A percentile compares a stretch with the other conserved stretches of the same genome.
Conservation (phyloP, 2,113 vertebrate genomes). For the Chaetura pelagica region DNA sequence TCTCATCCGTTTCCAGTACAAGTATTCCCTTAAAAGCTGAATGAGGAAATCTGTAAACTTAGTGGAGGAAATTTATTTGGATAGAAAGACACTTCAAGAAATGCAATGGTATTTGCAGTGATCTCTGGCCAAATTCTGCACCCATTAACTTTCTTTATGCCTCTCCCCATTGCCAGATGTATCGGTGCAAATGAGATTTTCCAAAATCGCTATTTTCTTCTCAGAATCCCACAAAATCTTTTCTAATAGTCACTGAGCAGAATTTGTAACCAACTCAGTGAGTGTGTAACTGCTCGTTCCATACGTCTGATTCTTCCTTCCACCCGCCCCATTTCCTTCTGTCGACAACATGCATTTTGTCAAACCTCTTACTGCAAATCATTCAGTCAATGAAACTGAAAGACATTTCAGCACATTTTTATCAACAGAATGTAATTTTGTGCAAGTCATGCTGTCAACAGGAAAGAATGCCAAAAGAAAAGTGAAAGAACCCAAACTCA, state of each 20-base stretch:
- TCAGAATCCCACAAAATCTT: background rate
- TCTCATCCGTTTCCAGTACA: conserved; percentile 51
- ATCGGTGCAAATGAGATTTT: conserved; percentile 26
- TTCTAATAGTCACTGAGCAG: background rate
- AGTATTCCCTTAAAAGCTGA: conserved; percentile 62
- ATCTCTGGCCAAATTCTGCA: conserved; percentile 44
- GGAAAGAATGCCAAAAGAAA: conserved; percentile 20
- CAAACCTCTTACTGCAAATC: conserved; percentile 55
- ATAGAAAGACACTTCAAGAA: conserved; percentile 51
- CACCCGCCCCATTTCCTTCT: background rate
- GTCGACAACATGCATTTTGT: conserved; percentile 60
- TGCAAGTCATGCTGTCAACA: conserved; percentile 50
- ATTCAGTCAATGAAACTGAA: conserved; percentile 53
- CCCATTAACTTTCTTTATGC: conserved; percentile 43
- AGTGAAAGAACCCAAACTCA: conserved; percentile 29
- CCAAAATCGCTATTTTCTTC: conserved; percentile 45
- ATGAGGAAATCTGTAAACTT: conserved; percentile 50
- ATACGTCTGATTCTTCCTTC: conserved; percentile 5
- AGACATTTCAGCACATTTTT: conserved; percentile 52
- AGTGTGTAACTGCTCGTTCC: background rate
- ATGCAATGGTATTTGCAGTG: conserved; percentile 3
- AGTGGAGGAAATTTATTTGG: conserved; percentile 57
- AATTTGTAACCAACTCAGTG: background rate
- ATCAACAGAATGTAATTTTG: conserved; percentile 57
- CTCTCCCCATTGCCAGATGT: conserved; percentile 20